A percentile compares a stretch with the other conserved stretches of the same genome.
phyloP scores from a whole-genome alignment of 1,140 invertebrate species.

The Phthorimaea operculella region DNA sequence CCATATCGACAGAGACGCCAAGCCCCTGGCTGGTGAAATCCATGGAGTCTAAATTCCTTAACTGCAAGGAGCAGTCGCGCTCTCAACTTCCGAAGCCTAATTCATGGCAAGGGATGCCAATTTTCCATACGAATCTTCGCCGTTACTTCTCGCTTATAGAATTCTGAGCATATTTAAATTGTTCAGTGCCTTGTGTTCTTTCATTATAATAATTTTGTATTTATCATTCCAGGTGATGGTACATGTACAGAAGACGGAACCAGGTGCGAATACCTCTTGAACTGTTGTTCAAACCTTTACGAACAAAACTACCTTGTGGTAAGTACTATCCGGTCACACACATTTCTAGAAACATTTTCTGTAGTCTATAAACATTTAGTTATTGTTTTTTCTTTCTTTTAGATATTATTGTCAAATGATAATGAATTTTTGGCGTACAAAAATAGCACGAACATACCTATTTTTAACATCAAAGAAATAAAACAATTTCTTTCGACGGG shows the following conservation, averaged over 20 bases:
- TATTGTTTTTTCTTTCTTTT: slow-evolving; percentile 10
- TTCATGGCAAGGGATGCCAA: too few relatives aligned
- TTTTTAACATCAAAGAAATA: slow-evolving; percentile 30
- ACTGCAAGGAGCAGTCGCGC: too few relatives aligned
- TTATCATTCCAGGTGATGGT: not conserved
- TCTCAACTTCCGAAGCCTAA: too few relatives aligned
- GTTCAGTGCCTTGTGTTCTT: too few relatives aligned
- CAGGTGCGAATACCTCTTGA: not conserved
- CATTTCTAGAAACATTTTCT: not conserved
- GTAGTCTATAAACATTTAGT: too few relatives aligned
- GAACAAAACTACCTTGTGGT: slow-evolving; percentile 28
- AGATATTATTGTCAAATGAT: slow-evolving; percentile 34
- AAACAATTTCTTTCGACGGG: slow-evolving; percentile 16
- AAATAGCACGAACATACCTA: slow-evolving; percentile 15
- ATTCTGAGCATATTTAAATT: too few relatives aligned
- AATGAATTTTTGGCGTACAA: slow-evolving; percentile 21
- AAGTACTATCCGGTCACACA: slow-evolving; percentile 13
- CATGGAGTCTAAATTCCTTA: too few relatives aligned
- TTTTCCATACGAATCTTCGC: too few relatives aligned
- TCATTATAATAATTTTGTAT: not conserved
- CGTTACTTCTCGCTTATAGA: too few relatives aligned
- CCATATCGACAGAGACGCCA: too few relatives aligned
- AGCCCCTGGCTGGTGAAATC: too few relatives aligned
- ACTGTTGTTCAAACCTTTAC: slow-evolving; percentile 21
- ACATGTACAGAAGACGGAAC: not conserved